Evolutionary conservation across 1,140 invertebrate genomes (phyloP).

Genomic region (Heliconius eleuchia): DNA sequence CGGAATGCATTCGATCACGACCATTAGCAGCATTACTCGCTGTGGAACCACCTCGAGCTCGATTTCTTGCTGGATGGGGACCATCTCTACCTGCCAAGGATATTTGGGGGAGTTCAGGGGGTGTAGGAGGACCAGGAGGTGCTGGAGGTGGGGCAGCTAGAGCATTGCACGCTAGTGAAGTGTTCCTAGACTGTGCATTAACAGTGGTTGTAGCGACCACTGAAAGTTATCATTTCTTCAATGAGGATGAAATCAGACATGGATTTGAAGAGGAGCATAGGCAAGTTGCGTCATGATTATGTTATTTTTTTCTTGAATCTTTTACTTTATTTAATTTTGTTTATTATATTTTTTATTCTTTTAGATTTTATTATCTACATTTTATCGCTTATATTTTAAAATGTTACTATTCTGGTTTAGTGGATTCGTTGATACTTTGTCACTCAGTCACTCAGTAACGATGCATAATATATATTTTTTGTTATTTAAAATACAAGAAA

Average conservation of each 20-base stretch:
- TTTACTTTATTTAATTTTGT: too few relatives aligned
- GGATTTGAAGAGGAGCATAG: conserved; percentile 89
- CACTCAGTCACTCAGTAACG: too few relatives aligned
- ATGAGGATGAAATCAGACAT: conserved; percentile 87
- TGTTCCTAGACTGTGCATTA: conserved; percentile 25
- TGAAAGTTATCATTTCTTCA: conserved; percentile 89
- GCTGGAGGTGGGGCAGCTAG: conserved; percentile 11
- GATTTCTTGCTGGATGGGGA: conserved; percentile 80
- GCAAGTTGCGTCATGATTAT: conserved; percentile 31
- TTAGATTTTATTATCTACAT: too few relatives aligned
- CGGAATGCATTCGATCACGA: conserved; percentile 82
- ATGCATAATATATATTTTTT: too few relatives aligned
- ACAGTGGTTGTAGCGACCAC: conserved; percentile 85
- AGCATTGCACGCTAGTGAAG: conserved; percentile 37
- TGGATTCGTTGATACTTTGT: too few relatives aligned
- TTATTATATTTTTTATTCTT: too few relatives aligned
- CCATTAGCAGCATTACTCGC: conserved; percentile 84
- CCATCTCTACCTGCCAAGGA: conserved; percentile 78
- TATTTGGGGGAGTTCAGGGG: neutral
- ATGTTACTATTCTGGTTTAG: too few relatives aligned
- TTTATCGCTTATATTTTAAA: too few relatives aligned
- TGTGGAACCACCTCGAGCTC: conserved; percentile 84
- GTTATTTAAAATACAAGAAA: too few relatives aligned
- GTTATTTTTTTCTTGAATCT: too few relatives aligned
- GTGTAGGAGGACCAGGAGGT: neutral